Evolutionary conservation across 2,113 vertebrate genomes (phyloP).

Genomic region (Otis tarda): DNA sequence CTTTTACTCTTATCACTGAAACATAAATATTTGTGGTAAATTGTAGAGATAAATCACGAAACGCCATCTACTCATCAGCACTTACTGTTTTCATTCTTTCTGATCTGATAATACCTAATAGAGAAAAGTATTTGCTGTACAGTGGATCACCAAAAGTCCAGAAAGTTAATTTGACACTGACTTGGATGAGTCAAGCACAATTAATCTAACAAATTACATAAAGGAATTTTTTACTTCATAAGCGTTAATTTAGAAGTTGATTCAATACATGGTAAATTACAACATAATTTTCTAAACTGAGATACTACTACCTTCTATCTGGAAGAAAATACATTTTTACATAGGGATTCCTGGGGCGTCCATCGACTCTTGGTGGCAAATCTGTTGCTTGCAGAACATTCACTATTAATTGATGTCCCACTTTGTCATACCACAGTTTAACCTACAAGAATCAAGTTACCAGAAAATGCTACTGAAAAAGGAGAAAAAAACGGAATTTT

Average conservation of each 20-base stretch:
- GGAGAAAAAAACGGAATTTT: neutral
- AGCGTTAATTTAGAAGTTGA: neutral
- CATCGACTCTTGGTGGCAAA: constrained; percentile 88
- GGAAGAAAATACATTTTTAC: constrained; percentile 99
- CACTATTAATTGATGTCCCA: constrained; percentile 96
- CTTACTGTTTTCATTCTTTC: neutral
- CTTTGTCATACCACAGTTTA: constrained; percentile 98
- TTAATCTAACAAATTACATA: neutral
- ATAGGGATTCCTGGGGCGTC: constrained; percentile 93
- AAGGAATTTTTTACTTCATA: neutral
- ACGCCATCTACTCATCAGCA: neutral
- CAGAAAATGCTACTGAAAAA: constrained; percentile 9
- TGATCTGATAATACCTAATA: neutral
- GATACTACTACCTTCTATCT: constrained; percentile 83
- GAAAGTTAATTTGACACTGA: neutral
- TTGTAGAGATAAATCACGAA: constrained; percentile 4
- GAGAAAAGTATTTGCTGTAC: neutral
- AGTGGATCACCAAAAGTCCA: neutral
- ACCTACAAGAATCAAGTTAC: constrained; percentile 76
- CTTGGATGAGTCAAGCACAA: neutral
- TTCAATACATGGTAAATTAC: neutral
- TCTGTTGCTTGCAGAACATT: constrained; percentile 98
- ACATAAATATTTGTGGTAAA: constrained; percentile 48
- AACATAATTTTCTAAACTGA: neutral
- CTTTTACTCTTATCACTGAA: constrained; percentile 97